Evolutionary conservation across 2,797 vertebrate genomes (phyloP), one percentile per base, ranked within the genome.

Genomic region (Cottoperca gobio): DNA sequence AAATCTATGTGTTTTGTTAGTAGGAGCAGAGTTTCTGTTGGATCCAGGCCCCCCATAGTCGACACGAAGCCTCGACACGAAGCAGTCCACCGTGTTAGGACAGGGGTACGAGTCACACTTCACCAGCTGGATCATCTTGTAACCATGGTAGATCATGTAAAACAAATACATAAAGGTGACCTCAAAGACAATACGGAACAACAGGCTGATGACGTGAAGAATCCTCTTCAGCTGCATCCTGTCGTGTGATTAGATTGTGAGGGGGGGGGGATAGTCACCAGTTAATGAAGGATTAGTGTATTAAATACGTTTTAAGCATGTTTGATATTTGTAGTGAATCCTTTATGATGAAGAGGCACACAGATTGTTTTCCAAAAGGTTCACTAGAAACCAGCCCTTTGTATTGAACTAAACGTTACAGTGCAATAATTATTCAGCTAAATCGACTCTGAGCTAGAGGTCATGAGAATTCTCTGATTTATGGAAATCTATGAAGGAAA

Each of bases 31-130:
- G 85, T 94, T 94, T 96, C 53, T 95, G 93, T 46, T 91, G 89
- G 78, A 95, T 93, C 93, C 95, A 96, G 17, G 93, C n/a, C 95
- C 80, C 94, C 96, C 86, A 92, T 89, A 81, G 23, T 95, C 46
- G 93, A 91, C 98, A 99, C 99, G 88, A 99, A 99, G 98, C 49
- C 98, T 95, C 9, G 98, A 99, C 83, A 99, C 95, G 11, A 99
- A 99, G 92, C 98, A 99, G 91, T 99, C 98, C 16, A 99, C 98
- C 0, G 94, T 97, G 94, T 99, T 99, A 88, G 98, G 98, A 89
- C 98, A 99, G 1, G 98, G 98, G 79, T 98, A 98, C 45, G 96
- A 96, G 83, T 98, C 97, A 0, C 98, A 99, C 92, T 99, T 99
- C 70, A 99, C 98, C 82, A 99, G 90, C 3, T 98, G 94, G 83